Conservation (phyloP, 2,797 vertebrate genomes). For the Astyanax mexicanus region DNA sequence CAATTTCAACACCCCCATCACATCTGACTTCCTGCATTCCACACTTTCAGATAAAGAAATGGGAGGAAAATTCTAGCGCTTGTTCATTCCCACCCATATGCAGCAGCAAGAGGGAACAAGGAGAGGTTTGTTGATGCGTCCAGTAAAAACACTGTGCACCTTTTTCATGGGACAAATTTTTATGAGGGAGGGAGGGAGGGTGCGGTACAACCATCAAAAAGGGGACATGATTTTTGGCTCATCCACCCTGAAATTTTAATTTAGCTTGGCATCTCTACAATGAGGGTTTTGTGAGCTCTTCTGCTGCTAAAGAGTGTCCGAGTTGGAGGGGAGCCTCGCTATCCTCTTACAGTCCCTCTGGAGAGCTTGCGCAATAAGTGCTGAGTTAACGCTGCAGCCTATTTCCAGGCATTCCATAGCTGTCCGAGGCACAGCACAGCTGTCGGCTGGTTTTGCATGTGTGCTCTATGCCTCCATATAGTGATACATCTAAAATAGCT, state of each 20-base stretch:
- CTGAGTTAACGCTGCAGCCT: conserved; percentile 32
- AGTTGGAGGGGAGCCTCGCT: conserved; percentile 28
- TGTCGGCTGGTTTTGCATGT: conserved; percentile 1
- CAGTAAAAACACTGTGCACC: neutral
- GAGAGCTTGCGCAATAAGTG: conserved; percentile 35
- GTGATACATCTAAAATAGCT: neutral
- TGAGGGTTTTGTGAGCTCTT: conserved; percentile 64
- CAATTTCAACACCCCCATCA: neutral
- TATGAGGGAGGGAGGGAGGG: no score
- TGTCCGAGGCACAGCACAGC: conserved; percentile 9
- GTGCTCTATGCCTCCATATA: neutral
- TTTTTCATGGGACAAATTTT: neutral
- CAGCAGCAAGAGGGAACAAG: conserved; percentile 2
- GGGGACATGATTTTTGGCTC: conserved; percentile 65
- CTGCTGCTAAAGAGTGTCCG: conserved; percentile 29
- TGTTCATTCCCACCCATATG: neutral
- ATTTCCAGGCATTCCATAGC: conserved; percentile 47
- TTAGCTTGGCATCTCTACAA: conserved; percentile 73
- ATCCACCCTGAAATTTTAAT: conserved; percentile 69
- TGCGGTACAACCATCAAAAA: neutral
- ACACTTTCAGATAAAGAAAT: conserved; percentile 6
- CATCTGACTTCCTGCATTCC: neutral
- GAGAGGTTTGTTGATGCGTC: neutral
- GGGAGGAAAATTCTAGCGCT: neutral
- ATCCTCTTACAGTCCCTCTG: conserved; percentile 27